Evolutionary conservation across 2,888 invertebrate genomes (phyloP).

Genomic region (Troilus luridus): DNA sequence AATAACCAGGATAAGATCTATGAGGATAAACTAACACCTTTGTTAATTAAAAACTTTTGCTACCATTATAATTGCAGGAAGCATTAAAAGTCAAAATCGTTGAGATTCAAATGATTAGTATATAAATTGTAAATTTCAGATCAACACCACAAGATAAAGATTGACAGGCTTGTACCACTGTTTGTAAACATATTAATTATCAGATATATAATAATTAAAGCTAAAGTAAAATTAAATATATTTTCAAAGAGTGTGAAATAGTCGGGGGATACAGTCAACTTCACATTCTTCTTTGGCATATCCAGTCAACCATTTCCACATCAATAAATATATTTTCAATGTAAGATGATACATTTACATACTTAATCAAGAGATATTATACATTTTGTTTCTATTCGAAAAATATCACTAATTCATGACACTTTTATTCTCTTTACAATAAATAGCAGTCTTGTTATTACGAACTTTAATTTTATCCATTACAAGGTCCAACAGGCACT

Average conservation of each 20-base stretch:
- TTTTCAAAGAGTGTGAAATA: too few relatives aligned
- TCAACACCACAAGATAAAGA: not conserved
- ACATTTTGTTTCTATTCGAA: not conserved
- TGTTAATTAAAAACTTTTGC: too few relatives aligned
- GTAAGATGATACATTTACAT: constrained; percentile 1
- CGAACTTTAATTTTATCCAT: constrained; percentile 3
- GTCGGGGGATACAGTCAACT: too few relatives aligned
- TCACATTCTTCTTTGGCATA: too few relatives aligned
- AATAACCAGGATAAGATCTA: too few relatives aligned
- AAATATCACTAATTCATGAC: constrained; percentile 4
- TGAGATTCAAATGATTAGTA: too few relatives aligned
- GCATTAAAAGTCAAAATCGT: too few relatives aligned
- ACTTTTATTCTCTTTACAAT: not conserved
- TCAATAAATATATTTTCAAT: not conserved
- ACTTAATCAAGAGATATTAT: not conserved
- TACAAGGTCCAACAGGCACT: constrained; percentile 45
- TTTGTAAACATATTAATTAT: not conserved
- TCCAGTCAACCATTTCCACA: too few relatives aligned
- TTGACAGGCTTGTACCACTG: not conserved
- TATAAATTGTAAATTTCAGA: not conserved
- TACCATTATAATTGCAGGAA: too few relatives aligned
- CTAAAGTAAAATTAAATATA: not conserved
- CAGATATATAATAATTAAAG: not conserved
- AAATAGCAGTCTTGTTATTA: constrained; percentile 5
- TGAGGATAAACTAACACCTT: too few relatives aligned